Evolutionary conservation across 2,797 vertebrate species (phyloP), one percentile per base, ranked within the genome.

Genomic region (Sebastes trivittatus): DNA sequence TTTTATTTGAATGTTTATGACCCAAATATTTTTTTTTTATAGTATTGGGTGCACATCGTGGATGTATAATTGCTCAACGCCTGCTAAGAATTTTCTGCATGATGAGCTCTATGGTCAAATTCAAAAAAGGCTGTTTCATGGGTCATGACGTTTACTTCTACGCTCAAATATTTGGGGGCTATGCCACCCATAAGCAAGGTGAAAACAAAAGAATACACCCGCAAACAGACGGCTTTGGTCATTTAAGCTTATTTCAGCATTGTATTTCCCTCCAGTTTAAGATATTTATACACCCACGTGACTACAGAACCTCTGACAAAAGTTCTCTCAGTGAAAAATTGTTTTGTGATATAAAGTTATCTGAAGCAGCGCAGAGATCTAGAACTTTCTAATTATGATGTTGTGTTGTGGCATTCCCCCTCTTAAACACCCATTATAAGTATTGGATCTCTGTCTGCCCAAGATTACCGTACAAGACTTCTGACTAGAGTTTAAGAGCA

Each of bases 401-500:
- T 87, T 87, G 87, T 82, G 83, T 52, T 89, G 88, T 75, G 76
- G 85, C 82, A 74, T 80, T 89, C 81, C 86, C 46, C 78, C 80
- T 70, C 75, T 84, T 72, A 88, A 90, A 90, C 80, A 68, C 75
- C 86, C 68, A 89, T 89, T 91, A 84, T 80, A 85, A 67, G 30
- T 38, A 61, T 79, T 90, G 87, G 88, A 86, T 56, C 78, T 55
- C 14, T 60, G 86, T 87, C 84, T 76, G 69, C 52, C 85, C 79
- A 16, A 72, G 67, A 79, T 90, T 72, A 88, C 84, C 74, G 22
- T 84, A 86, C 74, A 87, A 65, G 70, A 34, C 78, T 67, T 71
- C 78, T 71, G 79, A 90, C 87, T 82, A 83, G 87, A 84, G 70
- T 84, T 89, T 84, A 58, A 85, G 75, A 75, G 85, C 69, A 74